Base-by-base conservation (phyloP, 2,113 vertebrate species). In the Bambusicola thoracicus region DNA sequence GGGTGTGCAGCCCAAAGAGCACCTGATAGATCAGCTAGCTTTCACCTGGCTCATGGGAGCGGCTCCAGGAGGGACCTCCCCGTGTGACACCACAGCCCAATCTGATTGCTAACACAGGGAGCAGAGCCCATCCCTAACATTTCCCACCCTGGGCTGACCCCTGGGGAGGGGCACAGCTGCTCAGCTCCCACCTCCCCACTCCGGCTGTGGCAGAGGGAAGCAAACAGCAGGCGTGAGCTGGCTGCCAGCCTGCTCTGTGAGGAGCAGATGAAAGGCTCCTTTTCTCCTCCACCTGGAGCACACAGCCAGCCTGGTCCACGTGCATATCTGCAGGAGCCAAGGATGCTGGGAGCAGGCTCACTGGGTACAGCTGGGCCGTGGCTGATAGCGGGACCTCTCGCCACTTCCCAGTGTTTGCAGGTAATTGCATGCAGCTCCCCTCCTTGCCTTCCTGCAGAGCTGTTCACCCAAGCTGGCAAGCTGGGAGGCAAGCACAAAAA, bases 91-190 rank as follows among this genome's bases (percentile, higher is more conserved):
- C 17, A 36, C 56, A 16, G 36, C 56, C 38, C 34, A 62, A 13
- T 4, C 36, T 8, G 12, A 0, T 34, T 10, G 24, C 38, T 34
- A 4, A 6, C 1, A 7, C 4, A 5, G 32, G 43, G 6, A 2
- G 55, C 67, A 43, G 25, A 3, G 7, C 76, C 55, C 81, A 20
- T 7, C 8, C 36, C 75, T 53, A 34, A 53, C 51, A 0, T 49
- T 30, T 38, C 38, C 44, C 74, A 65, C 7, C 44, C 41, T 0
- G 0, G 1, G 2, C 56, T 49, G 3, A 29, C 56, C 30, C 84
- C 65, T 30, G 13, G 41, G 81, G 34, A 29, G 11, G 29, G 27
- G 66, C 40, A 13, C 0, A 1, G 69, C 1, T 14, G 11, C 63
- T 66, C 29, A 66, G 40, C 63, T 69, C 62, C 61, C 61, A 68